Evolutionary conservation across 2,113 vertebrate species (phyloP).

Genomic region (Myotis davidii): DNA sequence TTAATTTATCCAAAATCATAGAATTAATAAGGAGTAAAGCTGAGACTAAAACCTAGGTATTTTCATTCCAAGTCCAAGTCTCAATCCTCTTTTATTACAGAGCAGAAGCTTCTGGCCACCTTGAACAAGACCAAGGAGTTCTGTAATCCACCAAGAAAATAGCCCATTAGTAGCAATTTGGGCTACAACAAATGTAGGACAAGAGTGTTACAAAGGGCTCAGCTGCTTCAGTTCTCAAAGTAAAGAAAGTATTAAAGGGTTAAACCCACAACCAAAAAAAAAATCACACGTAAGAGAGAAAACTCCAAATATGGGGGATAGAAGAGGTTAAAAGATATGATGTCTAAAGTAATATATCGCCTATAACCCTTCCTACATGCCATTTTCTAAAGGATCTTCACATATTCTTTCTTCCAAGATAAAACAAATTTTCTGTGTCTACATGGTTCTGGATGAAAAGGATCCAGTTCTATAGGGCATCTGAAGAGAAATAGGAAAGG

Average conservation of each 20-base stretch:
- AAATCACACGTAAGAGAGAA: constrained; percentile 39
- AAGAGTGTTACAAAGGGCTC: constrained; percentile 28
- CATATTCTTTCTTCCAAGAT: constrained; percentile 1
- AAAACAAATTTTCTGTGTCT: constrained; percentile 47
- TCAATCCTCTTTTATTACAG: background rate
- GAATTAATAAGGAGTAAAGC: constrained; percentile 33
- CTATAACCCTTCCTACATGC: background rate
- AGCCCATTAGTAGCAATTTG: constrained; percentile 14
- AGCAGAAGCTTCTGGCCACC: background rate
- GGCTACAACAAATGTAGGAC: constrained; percentile 58
- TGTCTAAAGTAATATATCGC: background rate
- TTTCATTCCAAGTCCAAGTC: constrained; percentile 4
- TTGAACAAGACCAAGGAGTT: constrained; percentile 39
- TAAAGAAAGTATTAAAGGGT: constrained; percentile 30
- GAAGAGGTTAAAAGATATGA: background rate
- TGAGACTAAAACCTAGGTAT: constrained; percentile 39
- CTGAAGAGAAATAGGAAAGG: background rate
- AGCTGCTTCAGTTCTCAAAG: constrained; percentile 2
- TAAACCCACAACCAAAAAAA: constrained; percentile 48
- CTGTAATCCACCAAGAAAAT: constrained; percentile 49
- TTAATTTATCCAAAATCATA: constrained; percentile 26
- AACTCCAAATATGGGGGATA: background rate
- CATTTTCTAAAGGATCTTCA: constrained; percentile 58
- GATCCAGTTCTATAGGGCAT: background rate
- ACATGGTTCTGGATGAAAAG: constrained; percentile 34